Percentiles rank a stretch among this genome's conserved stretches.
phyloP scores from a whole-genome alignment of 2,888 invertebrate species.

The Stenodema calcarata region DNA sequence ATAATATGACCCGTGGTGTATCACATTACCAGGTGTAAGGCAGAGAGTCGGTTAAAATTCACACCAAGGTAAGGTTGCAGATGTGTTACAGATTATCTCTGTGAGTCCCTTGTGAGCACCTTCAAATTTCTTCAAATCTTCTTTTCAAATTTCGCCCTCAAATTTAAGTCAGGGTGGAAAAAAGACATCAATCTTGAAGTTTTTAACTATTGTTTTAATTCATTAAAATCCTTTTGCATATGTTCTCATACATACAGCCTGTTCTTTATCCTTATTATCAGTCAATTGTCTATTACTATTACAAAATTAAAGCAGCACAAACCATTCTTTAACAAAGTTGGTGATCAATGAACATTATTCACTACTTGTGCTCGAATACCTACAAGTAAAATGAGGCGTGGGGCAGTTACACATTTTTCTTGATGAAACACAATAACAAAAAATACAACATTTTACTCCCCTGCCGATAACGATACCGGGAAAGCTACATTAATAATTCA shows the following conservation, averaged over 20 bases:
- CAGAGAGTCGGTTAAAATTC: no score
- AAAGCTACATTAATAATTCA: neutral
- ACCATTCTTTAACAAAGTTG: constrained; percentile 28
- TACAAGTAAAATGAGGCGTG: constrained; percentile 14
- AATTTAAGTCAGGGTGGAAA: no score
- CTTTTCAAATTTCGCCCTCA: no score
- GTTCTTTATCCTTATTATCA: constrained; percentile 46
- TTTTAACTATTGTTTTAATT: constrained; percentile 45
- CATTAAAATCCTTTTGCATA: constrained; percentile 46
- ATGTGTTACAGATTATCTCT: no score
- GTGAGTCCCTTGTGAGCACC: no score
- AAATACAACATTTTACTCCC: neutral
- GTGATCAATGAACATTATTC: constrained; percentile 20
- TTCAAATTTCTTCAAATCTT: no score
- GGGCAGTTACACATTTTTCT: neutral
- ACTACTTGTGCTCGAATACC: constrained; percentile 41
- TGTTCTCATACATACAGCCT: constrained; percentile 49
- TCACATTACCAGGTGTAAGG: no score
- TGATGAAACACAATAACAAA: neutral
- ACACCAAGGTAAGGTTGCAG: no score
- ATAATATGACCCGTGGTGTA: no score
- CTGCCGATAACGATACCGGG: neutral
- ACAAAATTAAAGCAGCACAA: constrained; percentile 48
- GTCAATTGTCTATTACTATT: constrained; percentile 50
- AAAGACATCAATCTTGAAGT: neutral